Evolutionary conservation across 1,140 invertebrate genomes (phyloP), one percentile per base, ranked within the genome.

Genomic region (Teleogryllus occipitalis): DNA sequence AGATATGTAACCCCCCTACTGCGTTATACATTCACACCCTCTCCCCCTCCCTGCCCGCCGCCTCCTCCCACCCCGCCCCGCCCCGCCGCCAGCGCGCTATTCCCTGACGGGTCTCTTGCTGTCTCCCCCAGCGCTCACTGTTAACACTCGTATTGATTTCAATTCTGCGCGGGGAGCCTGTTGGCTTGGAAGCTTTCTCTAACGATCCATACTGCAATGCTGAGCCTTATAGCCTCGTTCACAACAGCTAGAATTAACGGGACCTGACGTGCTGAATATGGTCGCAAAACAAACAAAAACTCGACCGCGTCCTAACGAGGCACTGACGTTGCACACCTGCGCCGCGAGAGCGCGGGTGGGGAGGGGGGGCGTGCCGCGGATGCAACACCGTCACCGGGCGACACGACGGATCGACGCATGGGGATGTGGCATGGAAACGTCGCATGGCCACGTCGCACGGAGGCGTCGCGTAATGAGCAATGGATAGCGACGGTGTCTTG

Each of bases 131-230:
- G 54, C 54, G 54, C 54, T 65, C 54, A 65, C 10, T 65, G 54
- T 65, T 65, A 65, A 65, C 54, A 65, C 54, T 65, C 54, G 54
- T 65, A 65, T 65, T 18, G 54, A 65, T 65, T 65, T 65, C 54
- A 65, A 65, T 65, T 65, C 54, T 7, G 54, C 54, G 54, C 7
- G 54, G 18, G 54, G 27, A 39, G 18, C 54, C 54, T 65, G 54
- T 65, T 65, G 54, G 54, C 54, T 65, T 65, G 54, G 54, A 65
- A 65, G 54, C 54, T 65, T 65, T 65, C 54, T 65, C 54, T 65
- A 65, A 65, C 54, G 54, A 65, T 65, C 54, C 54, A 65, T 65
- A 18, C 54, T 14, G 54, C 54, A 65, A 65, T 18, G 18, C 54
- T 18, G 54, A 65, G 54, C 54, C 54, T 65, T 65, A 65, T 65